These are phyloP conservation scores for Chloropsis cyanopogon DNA, from an alignment of 2,113 vertebrate species.

Conservation along the genomic window DNA sequence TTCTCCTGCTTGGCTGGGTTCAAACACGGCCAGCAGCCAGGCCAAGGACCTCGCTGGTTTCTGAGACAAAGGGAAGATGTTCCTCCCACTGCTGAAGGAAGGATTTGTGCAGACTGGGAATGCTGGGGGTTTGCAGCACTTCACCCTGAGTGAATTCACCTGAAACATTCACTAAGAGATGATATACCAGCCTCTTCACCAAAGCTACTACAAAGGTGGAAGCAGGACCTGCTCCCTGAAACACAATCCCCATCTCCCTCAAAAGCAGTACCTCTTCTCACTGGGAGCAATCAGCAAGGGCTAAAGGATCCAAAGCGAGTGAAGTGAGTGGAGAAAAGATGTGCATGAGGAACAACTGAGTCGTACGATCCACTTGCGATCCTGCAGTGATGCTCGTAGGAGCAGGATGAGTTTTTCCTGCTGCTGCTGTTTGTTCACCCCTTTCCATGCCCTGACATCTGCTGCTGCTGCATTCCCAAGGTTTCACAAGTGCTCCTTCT, in stretches of 20 bases:
- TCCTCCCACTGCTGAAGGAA: not conserved
- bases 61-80: not conserved
- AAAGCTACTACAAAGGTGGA: not conserved
- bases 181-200: not conserved
- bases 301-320: not conserved
- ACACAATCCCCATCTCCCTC: not conserved
- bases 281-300: not conserved
- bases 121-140: not conserved
- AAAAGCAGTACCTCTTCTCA: not conserved
- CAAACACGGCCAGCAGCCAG: not conserved
- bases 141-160: not conserved
- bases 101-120: not conserved
- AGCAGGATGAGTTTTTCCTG: not conserved
- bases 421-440: not conserved
- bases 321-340: rapidly evolving
- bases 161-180: not conserved
- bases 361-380: rapidly evolving
- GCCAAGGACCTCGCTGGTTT: not conserved
- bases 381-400: not conserved
- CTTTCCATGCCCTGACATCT: not conserved
- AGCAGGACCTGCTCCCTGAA: not conserved
- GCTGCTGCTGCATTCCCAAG: not conserved
- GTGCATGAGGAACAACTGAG: not conserved
- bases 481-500: not conserved
- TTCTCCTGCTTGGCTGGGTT: not conserved